Percentiles rank a stretch among this genome's conserved stretches.
Conservation (phyloP, 2,113 vertebrate species). For the Peromyscus californicus region DNA sequence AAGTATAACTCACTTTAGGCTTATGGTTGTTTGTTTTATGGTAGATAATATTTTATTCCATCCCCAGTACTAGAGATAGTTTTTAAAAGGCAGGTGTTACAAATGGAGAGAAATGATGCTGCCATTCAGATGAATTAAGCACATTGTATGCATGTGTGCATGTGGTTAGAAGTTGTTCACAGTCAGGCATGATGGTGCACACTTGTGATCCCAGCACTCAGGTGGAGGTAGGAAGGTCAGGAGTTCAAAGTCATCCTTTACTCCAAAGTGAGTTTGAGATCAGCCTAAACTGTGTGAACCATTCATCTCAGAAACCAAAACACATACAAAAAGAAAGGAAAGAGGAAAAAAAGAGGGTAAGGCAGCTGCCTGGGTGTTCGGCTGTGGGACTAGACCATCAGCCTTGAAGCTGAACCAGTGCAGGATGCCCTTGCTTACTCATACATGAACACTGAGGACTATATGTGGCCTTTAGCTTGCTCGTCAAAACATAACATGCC, state of each 20-base stretch:
- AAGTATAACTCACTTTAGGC: too few species aligned
- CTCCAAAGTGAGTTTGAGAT: not conserved
- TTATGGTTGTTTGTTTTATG: not conserved
- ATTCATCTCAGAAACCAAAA: not conserved
- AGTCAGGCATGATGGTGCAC: not conserved
- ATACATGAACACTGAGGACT: accelerated
- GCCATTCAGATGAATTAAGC: not conserved
- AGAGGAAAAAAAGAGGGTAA: not conserved
- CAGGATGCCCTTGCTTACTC: not conserved
- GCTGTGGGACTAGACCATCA: not conserved
- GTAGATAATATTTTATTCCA: not conserved
- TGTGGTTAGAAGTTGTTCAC: not conserved
- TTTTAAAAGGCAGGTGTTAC: not conserved
- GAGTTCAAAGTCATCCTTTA: not conserved
- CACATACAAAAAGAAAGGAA: not conserved
- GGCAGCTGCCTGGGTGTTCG: not conserved
- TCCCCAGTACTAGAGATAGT: not conserved
- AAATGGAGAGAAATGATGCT: not conserved
- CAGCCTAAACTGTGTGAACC: not conserved
- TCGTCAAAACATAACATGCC: not conserved
- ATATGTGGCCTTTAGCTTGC: not conserved
- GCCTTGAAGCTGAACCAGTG: not conserved
- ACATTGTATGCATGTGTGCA: not conserved
- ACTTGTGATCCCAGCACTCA: not conserved
- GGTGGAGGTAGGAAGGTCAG: not conserved